These are phyloP conservation scores for Darevskia nairensis DNA, from an alignment of 2,797 vertebrate genomes.

Conservation along the genomic window DNA sequence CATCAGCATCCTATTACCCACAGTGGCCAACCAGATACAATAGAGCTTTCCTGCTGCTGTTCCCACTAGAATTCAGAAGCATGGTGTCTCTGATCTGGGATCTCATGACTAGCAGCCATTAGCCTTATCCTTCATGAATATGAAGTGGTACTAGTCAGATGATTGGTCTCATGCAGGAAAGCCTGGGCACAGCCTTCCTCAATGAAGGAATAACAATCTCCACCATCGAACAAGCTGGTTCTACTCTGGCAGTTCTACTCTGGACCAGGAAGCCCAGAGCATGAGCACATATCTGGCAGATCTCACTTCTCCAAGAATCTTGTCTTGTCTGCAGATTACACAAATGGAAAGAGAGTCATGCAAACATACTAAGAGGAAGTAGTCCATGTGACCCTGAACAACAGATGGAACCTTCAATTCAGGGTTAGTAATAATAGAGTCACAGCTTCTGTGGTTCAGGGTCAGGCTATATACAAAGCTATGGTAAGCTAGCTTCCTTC, in stretches of 20 bases:
- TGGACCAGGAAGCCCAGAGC: neutral
- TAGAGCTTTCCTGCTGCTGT: no score
- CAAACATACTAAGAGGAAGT: neutral
- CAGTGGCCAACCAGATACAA: no score
- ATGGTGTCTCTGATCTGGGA: no score
- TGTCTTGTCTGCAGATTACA: neutral
- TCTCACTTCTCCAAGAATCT: neutral
- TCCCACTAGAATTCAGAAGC: no score
- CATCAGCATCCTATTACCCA: no score
- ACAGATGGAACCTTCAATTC: neutral
- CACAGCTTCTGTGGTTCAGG: neutral
- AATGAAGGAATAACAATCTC: neutral
- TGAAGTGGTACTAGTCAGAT: neutral
- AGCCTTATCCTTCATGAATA: no score
- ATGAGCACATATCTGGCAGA: neutral
- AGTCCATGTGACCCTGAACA: neutral
- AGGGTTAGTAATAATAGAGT: neutral
- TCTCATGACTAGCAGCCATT: no score
- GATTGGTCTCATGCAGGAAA: neutral
- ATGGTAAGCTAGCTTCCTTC: neutral
- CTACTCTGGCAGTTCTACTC: neutral
- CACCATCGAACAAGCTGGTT: neutral
- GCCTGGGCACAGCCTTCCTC: neutral
- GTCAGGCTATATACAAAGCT: neutral
- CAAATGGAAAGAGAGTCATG: neutral